Evolutionary conservation across 2,797 vertebrate species (phyloP).

Genomic region (Lemur catta): DNA sequence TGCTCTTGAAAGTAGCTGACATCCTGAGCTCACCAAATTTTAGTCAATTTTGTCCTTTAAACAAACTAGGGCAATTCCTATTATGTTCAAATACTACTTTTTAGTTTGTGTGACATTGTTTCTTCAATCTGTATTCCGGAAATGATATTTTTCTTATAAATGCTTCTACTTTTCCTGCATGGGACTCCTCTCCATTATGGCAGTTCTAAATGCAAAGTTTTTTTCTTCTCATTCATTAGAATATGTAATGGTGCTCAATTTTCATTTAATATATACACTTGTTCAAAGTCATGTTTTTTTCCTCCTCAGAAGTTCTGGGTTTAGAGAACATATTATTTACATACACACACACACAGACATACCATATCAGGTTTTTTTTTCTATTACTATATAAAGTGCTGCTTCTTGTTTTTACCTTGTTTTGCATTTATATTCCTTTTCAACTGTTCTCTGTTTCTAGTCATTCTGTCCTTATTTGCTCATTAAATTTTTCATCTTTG

Average conservation of each 20-base stretch:
- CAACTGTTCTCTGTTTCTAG: background rate
- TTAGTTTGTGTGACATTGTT: background rate
- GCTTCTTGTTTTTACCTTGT: background rate
- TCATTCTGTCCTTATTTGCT: background rate
- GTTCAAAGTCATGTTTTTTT: background rate
- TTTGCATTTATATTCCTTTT: background rate
- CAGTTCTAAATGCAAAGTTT: background rate
- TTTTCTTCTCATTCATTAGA: conserved; percentile 13
- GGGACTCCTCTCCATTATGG: background rate
- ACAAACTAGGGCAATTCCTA: conserved; percentile 15
- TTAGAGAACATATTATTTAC: background rate
- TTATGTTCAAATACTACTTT: background rate
- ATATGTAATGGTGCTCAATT: background rate
- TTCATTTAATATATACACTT: background rate
- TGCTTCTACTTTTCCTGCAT: background rate
- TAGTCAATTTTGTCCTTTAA: conserved; percentile 26
- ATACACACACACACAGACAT: background rate
- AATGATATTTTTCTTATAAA: background rate
- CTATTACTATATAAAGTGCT: background rate
- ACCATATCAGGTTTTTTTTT: background rate
- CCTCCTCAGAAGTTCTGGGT: background rate
- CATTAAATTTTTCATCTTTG: background rate
- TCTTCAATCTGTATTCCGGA: conserved; percentile 6
- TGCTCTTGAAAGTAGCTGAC: conserved; percentile 40
- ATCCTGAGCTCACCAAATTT: conserved; percentile 32